A percentile compares a stretch with the other conserved stretches of the same genome.
These are phyloP conservation scores for Gambusia affinis DNA, from an alignment of 2,113 vertebrate species.

Conservation along the genomic window DNA sequence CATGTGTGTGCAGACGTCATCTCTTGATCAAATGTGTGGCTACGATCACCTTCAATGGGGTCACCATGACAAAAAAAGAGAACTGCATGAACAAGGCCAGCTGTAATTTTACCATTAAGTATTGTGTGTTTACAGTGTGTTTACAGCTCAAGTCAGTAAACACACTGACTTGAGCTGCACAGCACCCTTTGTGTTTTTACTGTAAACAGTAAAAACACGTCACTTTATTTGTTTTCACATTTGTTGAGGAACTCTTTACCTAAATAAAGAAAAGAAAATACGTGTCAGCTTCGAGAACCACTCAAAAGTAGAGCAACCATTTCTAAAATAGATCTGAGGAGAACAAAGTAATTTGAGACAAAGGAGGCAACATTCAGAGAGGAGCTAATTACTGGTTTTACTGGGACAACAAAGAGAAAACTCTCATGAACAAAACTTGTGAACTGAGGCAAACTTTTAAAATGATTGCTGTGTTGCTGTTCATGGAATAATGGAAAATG, in stretches of 20 bases:
- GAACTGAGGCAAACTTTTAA: not conserved
- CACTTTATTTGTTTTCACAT: not conserved
- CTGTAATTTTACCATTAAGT: not conserved
- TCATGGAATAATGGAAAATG: not conserved
- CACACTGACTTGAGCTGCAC: not conserved
- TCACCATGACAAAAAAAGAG: not conserved
- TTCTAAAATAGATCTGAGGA: constrained; percentile 32
- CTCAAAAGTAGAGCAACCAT: not conserved
- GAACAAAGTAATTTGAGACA: constrained; percentile 26
- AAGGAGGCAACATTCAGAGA: constrained; percentile 10
- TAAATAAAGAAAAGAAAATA: constrained; percentile 14
- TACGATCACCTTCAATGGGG: not conserved
- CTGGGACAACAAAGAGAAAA: not conserved
- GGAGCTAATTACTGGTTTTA: not conserved
- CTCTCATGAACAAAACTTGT: constrained; percentile 18
- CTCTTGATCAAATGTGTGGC: not conserved
- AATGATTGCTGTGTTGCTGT: not conserved
- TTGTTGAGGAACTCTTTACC: constrained; percentile 3
- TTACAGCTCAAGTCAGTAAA: not conserved
- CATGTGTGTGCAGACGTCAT: not conserved
- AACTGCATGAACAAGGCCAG: not conserved
- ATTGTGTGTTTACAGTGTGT: not conserved
- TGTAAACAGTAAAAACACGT: not conserved
- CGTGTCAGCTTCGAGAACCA: constrained; percentile 20
- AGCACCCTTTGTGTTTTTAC: not conserved